Percentiles rank a stretch among this genome's conserved stretches.
Evolutionary conservation across 2,113 vertebrate species (phyloP).

Genomic region (Embiotoca jacksoni): DNA sequence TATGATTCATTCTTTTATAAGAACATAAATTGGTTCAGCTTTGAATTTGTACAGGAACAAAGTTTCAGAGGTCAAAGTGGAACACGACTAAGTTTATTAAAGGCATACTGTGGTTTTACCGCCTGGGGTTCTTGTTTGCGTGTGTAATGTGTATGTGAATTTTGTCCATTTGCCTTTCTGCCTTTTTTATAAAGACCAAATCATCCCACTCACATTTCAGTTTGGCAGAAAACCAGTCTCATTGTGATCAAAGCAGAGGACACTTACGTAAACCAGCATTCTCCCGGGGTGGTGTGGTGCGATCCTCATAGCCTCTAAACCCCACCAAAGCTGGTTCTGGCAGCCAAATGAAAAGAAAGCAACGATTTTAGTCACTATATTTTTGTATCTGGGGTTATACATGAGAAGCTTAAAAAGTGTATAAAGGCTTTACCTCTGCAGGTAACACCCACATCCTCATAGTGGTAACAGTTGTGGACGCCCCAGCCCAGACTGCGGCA

Average conservation of each 20-base stretch:
- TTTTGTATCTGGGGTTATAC: not conserved
- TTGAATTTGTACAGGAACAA: too few species aligned
- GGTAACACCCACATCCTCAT: slow-evolving; percentile 92
- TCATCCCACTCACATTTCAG: not conserved
- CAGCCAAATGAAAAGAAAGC: slow-evolving; percentile 29
- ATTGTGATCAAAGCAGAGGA: slow-evolving; percentile 38
- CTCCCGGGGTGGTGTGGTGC: slow-evolving; percentile 55
- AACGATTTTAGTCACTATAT: slow-evolving; percentile 1
- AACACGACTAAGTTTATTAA: too few species aligned
- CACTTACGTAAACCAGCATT: slow-evolving; percentile 76
- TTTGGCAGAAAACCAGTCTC: slow-evolving; percentile 23
- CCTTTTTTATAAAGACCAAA: not conserved
- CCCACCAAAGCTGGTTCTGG: slow-evolving; percentile 80
- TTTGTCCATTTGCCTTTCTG: not conserved
- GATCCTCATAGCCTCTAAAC: slow-evolving; percentile 64
- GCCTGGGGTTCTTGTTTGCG: too few species aligned
- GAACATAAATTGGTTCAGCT: too few species aligned
- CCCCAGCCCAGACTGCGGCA: slow-evolving; percentile 94
- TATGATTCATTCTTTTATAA: too few species aligned
- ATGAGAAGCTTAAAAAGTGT: not conserved
- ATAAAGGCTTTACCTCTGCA: slow-evolving; percentile 87
- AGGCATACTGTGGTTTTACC: too few species aligned
- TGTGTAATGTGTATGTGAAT: not conserved
- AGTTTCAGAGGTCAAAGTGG: too few species aligned
- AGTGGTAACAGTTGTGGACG: slow-evolving; percentile 98